Evolutionary conservation across 2,797 vertebrate species (phyloP).

Genomic region (Steatocranus sp.): DNA sequence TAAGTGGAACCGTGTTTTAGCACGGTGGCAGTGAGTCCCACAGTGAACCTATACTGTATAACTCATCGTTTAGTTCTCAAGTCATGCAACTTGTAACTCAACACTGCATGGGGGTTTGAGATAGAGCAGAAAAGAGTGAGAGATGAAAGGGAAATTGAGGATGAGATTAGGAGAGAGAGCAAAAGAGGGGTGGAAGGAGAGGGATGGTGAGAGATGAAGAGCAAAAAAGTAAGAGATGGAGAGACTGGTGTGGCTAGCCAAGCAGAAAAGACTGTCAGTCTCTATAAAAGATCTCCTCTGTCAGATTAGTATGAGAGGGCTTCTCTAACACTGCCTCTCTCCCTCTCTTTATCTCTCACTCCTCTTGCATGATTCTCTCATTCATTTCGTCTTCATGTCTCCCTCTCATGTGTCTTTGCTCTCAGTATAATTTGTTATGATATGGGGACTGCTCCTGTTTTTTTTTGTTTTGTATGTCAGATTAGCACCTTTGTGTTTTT

Average conservation of each 20-base stretch:
- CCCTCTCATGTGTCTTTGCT: slow-evolving; percentile 26
- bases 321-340: slow-evolving; percentile 40
- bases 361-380: slow-evolving; percentile 41
- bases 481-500: slow-evolving; percentile 20
- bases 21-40: not conserved
- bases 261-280: slow-evolving; percentile 72
- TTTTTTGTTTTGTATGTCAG: not conserved
- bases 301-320: slow-evolving; percentile 70
- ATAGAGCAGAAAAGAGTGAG: slow-evolving; percentile 10
- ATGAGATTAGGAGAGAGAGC: slow-evolving; percentile 43
- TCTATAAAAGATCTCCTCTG: slow-evolving; percentile 74
- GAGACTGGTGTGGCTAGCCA: slow-evolving; percentile 66
- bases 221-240: slow-evolving; percentile 48
- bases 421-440: slow-evolving; percentile 30
- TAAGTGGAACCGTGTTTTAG: not conserved
- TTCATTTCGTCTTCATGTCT: slow-evolving; percentile 46
- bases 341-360: slow-evolving; percentile 40
- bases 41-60: not conserved
- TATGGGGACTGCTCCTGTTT: not conserved
- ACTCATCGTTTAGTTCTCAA: slow-evolving; percentile 18
- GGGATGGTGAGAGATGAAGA: slow-evolving; percentile 55
- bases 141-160: slow-evolving; percentile 50
- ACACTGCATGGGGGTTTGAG: not conserved
- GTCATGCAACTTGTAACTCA: slow-evolving; percentile 31
- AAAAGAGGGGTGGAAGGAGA: slow-evolving; percentile 28